Evolutionary conservation across 30 jellyfish, hydroid and myxozoan species (phyloP).

Genomic region (Sanderia malayensis): DNA sequence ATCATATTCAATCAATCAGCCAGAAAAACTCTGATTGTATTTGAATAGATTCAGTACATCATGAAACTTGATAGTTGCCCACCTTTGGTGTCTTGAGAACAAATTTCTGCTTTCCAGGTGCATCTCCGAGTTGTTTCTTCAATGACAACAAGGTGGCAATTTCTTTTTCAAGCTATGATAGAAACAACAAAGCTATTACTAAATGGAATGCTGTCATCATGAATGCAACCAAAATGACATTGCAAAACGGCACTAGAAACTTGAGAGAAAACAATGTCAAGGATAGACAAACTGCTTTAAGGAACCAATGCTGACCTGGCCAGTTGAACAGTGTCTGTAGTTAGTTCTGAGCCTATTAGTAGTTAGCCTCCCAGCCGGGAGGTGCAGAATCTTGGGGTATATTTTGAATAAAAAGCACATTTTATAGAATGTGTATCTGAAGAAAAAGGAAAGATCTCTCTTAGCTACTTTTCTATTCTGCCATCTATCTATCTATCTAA

Average conservation of each 20-base stretch:
- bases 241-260: neutral
- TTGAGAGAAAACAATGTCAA: neutral
- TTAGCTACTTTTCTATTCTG: too few species aligned
- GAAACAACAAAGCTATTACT: too few species aligned
- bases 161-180: slow-evolving; percentile 74
- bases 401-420: slow-evolving; percentile 39
- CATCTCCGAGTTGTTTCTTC: slow-evolving; percentile 81
- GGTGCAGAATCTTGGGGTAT: slow-evolving; percentile 34
- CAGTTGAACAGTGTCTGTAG: slow-evolving; percentile 16
- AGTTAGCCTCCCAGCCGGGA: slow-evolving; percentile 21
- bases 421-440: slow-evolving; percentile 31
- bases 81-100: slow-evolving; percentile 98
- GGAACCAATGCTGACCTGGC: slow-evolving; percentile 30
- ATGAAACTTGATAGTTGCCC: too few species aligned
- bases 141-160: slow-evolving; percentile 71
- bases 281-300: neutral
- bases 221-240: too few species aligned
- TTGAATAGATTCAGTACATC: too few species aligned
- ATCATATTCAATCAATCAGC: too few species aligned
- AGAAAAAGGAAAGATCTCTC: slow-evolving; percentile 23
- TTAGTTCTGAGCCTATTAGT: slow-evolving; percentile 31
- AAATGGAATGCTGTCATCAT: too few species aligned
- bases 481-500: too few species aligned
- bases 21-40: too few species aligned
- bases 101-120: slow-evolving; percentile 78